Conservation (phyloP, 2,888 invertebrate species). For the Dromius quadrimaculatus region DNA sequence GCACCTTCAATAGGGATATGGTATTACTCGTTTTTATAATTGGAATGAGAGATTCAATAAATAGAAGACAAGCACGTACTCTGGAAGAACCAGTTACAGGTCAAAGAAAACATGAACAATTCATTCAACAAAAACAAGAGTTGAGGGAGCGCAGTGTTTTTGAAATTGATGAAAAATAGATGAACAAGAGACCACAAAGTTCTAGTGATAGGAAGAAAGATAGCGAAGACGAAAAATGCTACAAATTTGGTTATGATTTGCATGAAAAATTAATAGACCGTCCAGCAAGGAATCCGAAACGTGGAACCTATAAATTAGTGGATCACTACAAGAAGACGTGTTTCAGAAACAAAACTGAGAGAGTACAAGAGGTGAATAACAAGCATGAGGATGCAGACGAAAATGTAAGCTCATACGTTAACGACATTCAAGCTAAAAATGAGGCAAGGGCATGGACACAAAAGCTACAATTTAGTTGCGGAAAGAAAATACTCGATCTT, state of each 20-base stretch:
- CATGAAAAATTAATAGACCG: no score
- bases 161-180: not conserved
- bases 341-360: no score
- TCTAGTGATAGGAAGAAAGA: not conserved
- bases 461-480: not conserved
- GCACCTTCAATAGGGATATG: not conserved
- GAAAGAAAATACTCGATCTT: not conserved
- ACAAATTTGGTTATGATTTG: not conserved
- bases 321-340: no score
- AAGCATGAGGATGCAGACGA: no score
- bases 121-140: not conserved
- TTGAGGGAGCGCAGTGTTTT: not conserved
- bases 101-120: not conserved
- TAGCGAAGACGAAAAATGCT: no score
- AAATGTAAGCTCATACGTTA: not conserved
- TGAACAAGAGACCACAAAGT: no score
- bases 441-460: not conserved
- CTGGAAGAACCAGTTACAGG: not conserved
- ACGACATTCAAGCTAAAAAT: no score
- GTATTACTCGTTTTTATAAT: not conserved
- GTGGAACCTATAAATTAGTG: no score
- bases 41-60: not conserved
- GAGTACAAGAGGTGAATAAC: no score
- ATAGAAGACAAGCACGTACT: not conserved
- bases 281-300: no score